Percentiles rank a stretch among this genome's conserved stretches.
phyloP scores from a whole-genome alignment of 2,888 invertebrate species.

The Villa cingulata region DNA sequence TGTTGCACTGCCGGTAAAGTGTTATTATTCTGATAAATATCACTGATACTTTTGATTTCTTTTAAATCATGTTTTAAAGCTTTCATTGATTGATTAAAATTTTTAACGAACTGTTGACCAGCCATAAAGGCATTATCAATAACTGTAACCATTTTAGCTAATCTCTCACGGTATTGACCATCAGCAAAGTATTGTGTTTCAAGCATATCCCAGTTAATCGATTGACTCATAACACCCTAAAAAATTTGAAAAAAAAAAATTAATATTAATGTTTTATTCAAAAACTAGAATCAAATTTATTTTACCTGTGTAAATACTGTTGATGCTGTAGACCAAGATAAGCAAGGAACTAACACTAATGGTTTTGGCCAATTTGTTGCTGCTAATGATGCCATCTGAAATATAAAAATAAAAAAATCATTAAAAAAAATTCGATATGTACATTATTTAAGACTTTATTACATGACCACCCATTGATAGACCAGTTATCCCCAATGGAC shows the following conservation, averaged over 20 bases:
- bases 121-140: slow-evolving; percentile 60
- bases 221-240: slow-evolving; percentile 88
- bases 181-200: slow-evolving; percentile 78
- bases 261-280: not conserved
- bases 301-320: slow-evolving; percentile 79
- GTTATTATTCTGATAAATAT: not conserved
- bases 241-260: slow-evolving; percentile 18
- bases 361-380: slow-evolving; percentile 95
- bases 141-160: slow-evolving; percentile 76
- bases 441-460: slow-evolving; percentile 13
- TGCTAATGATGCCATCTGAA: slow-evolving; percentile 93
- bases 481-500: slow-evolving; percentile 88
- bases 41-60: slow-evolving; percentile 12
- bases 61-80: slow-evolving; percentile 34
- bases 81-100: slow-evolving; percentile 42
- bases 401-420: slow-evolving; percentile 14
- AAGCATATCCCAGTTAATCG: slow-evolving; percentile 85
- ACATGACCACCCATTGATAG: slow-evolving; percentile 98
- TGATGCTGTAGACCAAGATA: slow-evolving; percentile 96
- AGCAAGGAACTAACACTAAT: slow-evolving; percentile 81
- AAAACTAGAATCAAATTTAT: not conserved
- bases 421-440: no score
- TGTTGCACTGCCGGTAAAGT: not conserved
- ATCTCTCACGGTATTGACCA: slow-evolving; percentile 62
- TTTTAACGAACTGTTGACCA: slow-evolving; percentile 59